These are phyloP conservation scores for Malacoctenus gilli DNA, from an alignment of 2,797 vertebrate species.

Conservation along the genomic window DNA sequence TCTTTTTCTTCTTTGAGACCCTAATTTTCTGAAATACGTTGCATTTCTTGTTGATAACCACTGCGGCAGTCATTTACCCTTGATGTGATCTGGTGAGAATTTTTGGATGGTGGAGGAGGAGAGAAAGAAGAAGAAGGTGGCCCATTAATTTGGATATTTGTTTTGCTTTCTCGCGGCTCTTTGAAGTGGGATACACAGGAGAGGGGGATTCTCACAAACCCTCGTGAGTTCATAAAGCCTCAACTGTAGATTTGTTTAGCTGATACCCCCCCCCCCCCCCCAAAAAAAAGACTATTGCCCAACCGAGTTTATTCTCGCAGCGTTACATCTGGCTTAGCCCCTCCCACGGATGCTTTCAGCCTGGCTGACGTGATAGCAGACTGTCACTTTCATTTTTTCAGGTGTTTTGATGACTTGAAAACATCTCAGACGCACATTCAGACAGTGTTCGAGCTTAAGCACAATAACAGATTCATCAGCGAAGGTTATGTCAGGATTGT, in stretches of 20 bases:
- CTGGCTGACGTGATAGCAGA: background rate
- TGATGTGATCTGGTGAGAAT: conserved; percentile 42
- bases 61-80: conserved; percentile 41
- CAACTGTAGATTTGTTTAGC: conserved; percentile 32
- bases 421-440: background rate
- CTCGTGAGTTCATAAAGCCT: conserved; percentile 14
- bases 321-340: background rate
- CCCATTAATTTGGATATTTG: conserved; percentile 58
- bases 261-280: conserved; percentile 12
- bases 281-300: conserved; percentile 11
- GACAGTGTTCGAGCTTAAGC: background rate
- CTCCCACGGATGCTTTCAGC: background rate
- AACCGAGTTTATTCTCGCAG: background rate
- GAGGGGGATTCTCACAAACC: conserved; percentile 33
- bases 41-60: conserved; percentile 43
- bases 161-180: conserved; percentile 57
- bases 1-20: conserved; percentile 39
- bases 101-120: conserved; percentile 35
- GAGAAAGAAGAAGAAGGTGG: conserved; percentile 55
- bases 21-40: conserved; percentile 48
- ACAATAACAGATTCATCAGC: conserved; percentile 24
- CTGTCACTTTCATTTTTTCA: background rate
- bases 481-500: conserved; percentile 30
- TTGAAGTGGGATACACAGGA: conserved; percentile 61
- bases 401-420: conserved; percentile 2